Evolutionary conservation across 2,888 invertebrate genomes (phyloP).

Genomic region (Adelphocoris suturalis): DNA sequence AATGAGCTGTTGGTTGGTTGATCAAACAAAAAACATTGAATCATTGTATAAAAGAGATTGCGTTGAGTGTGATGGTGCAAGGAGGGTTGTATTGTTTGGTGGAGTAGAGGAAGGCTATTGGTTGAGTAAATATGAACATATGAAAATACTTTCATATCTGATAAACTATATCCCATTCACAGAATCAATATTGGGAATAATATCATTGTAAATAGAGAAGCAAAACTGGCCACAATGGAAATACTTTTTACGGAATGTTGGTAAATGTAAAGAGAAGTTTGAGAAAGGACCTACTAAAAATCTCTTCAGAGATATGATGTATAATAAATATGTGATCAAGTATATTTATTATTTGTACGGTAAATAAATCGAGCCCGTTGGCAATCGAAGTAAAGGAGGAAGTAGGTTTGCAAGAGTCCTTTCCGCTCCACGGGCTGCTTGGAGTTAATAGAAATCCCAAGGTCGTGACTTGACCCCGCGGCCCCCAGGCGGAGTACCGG

Average conservation of each 20-base stretch:
- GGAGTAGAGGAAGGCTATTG: no score
- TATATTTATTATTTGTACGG: not conserved
- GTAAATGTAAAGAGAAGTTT: not conserved
- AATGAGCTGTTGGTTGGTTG: no score
- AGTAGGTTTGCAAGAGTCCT: constrained; percentile 40
- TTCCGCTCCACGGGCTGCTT: not conserved
- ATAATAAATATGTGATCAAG: not conserved
- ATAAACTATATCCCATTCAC: not conserved
- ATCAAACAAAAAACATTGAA: no score
- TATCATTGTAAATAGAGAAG: not conserved
- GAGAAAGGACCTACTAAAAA: not conserved
- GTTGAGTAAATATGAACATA: not conserved
- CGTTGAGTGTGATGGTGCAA: no score
- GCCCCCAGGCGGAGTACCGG: constrained; percentile 1
- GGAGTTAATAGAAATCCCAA: constrained; percentile 51
- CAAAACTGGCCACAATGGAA: not conserved
- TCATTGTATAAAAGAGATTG: no score
- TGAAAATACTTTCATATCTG: not conserved
- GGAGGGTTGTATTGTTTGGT: no score
- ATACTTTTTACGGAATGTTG: not conserved
- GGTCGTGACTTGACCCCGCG: constrained; percentile 56
- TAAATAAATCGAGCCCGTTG: not conserved
- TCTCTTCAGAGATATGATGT: not conserved
- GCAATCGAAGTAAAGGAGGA: not conserved
- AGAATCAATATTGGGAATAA: not conserved